These are phyloP conservation scores for Alouatta palliata DNA, from an alignment of 2,113 vertebrate genomes.

Conservation along the genomic window DNA sequence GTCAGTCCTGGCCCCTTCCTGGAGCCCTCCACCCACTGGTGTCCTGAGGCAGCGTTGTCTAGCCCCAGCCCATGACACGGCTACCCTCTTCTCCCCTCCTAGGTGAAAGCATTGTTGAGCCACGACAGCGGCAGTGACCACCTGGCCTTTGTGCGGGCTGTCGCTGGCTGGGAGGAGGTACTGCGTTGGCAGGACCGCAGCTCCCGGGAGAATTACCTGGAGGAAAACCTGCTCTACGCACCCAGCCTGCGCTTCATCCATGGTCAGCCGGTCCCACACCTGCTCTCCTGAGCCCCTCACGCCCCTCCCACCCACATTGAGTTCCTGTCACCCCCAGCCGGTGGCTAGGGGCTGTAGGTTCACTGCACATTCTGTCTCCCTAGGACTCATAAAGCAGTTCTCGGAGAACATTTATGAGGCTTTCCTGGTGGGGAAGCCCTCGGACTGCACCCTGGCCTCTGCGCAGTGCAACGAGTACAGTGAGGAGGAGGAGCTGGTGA, in stretches of 20 bases:
- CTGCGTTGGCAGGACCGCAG: slow-evolving; percentile 85
- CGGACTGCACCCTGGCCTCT: slow-evolving; percentile 84
- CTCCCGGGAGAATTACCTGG: slow-evolving; percentile 88
- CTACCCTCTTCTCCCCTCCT: neutral
- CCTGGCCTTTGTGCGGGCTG: slow-evolving; percentile 89
- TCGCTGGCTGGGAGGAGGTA: slow-evolving; percentile 91
- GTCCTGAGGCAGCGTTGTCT: rapidly evolving
- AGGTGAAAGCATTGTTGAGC: slow-evolving; percentile 92
- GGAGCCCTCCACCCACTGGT: neutral
- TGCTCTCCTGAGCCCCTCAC: neutral
- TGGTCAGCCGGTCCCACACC: slow-evolving; percentile 79
- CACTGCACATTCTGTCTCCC: neutral
- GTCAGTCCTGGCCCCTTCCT: slow-evolving; percentile 78
- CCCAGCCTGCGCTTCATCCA: slow-evolving; percentile 94
- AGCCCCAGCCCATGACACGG: rapidly evolving
- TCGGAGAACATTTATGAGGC: slow-evolving; percentile 93
- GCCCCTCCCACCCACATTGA: rapidly evolving
- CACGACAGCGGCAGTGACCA: slow-evolving; percentile 93
- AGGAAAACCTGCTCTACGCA: slow-evolving; percentile 87
- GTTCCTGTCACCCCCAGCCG: neutral
- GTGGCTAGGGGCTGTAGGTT: neutral
- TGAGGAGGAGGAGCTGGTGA: slow-evolving; percentile 92
- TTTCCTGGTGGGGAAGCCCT: slow-evolving; percentile 85
- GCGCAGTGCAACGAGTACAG: slow-evolving; percentile 93
- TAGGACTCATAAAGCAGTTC: slow-evolving; percentile 97